These are phyloP conservation scores for Zelleria hepariella DNA, from an alignment of 2,888 invertebrate species.

Conservation along the genomic window DNA sequence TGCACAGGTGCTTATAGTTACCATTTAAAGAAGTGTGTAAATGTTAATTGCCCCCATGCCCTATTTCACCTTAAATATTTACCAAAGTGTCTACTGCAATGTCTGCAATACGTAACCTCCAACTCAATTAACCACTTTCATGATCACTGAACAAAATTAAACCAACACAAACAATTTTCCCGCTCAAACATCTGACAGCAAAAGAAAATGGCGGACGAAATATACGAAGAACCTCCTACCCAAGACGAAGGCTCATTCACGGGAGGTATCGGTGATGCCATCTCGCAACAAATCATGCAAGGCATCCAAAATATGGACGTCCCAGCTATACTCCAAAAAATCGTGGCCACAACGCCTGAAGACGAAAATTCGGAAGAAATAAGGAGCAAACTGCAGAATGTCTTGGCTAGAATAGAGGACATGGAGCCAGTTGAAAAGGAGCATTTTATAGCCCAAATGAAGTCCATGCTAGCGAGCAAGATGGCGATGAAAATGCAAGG, in stretches of 20 bases:
- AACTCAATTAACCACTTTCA: no score
- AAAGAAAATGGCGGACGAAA: constrained; percentile 27
- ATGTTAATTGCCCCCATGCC: no score
- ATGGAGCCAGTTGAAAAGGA: constrained; percentile 39
- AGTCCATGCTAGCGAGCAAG: constrained; percentile 39
- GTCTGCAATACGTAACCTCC: no score
- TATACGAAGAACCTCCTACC: constrained; percentile 14
- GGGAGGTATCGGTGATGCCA: constrained; percentile 28
- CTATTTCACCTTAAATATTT: no score
- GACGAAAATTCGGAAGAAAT: constrained; percentile 43
- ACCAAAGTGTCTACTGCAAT: no score
- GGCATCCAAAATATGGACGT: constrained; percentile 49
- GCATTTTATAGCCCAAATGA: constrained; percentile 42
- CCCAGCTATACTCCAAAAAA: constrained; percentile 38
- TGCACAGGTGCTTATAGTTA: no score
- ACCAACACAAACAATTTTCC: background rate
- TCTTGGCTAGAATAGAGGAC: constrained; percentile 33
- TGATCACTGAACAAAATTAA: background rate
- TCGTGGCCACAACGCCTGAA: constrained; percentile 34
- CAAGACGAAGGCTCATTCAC: constrained; percentile 19
- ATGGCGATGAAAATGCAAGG: constrained; percentile 36
- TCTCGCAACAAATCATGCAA: constrained; percentile 41
- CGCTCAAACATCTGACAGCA: background rate
- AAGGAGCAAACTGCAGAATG: constrained; percentile 34
- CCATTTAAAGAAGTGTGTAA: no score